phyloP scores from a whole-genome alignment of 2,888 invertebrate genomes.

The Pomacea canaliculata region DNA sequence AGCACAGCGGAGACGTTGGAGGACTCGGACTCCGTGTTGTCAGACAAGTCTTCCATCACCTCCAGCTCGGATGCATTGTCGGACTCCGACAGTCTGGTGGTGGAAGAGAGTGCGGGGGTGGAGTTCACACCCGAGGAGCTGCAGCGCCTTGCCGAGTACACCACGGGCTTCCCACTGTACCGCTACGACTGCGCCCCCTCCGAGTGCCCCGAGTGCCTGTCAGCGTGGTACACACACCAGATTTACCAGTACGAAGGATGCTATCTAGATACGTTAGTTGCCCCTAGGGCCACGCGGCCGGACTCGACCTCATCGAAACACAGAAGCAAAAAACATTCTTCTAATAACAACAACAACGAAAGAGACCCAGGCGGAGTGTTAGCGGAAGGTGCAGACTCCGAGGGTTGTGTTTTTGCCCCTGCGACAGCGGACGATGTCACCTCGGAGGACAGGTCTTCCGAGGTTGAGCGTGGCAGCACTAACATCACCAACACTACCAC shows the following conservation, averaged over 20 bases:
- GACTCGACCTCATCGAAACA: not conserved
- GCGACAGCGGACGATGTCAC: slow-evolving; percentile 15
- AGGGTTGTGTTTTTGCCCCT: slow-evolving; percentile 23
- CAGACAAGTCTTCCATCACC: slow-evolving; percentile 55
- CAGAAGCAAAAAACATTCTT: not conserved
- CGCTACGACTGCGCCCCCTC: slow-evolving; percentile 60
- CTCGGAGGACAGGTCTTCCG: slow-evolving; percentile 24
- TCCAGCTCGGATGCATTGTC: slow-evolving; percentile 59
- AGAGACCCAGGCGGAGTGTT: not conserved
- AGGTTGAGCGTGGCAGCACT: not conserved
- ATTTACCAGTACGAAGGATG: slow-evolving; percentile 38
- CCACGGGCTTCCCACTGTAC: slow-evolving; percentile 62
- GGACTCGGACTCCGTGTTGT: slow-evolving; percentile 43
- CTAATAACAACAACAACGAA: slow-evolving; percentile 18
- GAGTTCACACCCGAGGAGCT: slow-evolving; percentile 58
- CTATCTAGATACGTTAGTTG: slow-evolving; percentile 16
- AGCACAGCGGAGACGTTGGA: slow-evolving; percentile 36
- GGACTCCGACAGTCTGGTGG: slow-evolving; percentile 43
- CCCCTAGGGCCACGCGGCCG: slow-evolving; percentile 1
- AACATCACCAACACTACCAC: not conserved
- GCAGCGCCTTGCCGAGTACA: slow-evolving; percentile 58
- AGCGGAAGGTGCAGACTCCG: slow-evolving; percentile 31
- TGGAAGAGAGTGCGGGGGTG: slow-evolving; percentile 34
- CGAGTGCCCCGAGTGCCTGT: slow-evolving; percentile 62
- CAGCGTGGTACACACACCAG: slow-evolving; percentile 45